phyloP scores from a whole-genome alignment of 1,140 invertebrate genomes.

The Drosophila serrata region DNA sequence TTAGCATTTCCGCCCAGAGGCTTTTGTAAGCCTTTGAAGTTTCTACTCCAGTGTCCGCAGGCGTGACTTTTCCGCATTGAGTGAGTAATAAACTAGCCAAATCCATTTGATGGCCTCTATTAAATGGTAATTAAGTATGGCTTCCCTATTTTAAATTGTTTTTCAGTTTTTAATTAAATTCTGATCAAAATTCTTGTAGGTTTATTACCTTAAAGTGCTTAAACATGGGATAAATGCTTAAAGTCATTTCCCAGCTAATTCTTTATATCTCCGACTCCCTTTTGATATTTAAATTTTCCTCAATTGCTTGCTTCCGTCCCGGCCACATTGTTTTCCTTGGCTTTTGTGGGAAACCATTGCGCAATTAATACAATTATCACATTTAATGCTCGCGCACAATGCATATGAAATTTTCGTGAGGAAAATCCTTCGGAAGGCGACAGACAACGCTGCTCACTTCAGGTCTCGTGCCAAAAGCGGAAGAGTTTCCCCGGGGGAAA shows the following conservation, averaged over 20 bases:
- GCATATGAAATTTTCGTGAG: constrained; percentile 63
- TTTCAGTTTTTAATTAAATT: constrained; percentile 26
- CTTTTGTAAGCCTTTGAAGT: constrained; percentile 56
- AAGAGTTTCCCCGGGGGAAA: constrained; percentile 48
- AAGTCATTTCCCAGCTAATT: constrained; percentile 13
- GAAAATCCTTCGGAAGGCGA: constrained; percentile 25
- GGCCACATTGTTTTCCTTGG: constrained; percentile 35
- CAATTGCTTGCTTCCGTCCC: constrained; percentile 24
- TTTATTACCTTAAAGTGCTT: background rate
- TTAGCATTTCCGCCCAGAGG: constrained; percentile 55
- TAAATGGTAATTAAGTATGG: constrained; percentile 49
- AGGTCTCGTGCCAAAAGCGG: constrained; percentile 65
- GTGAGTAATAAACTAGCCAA: constrained; percentile 48
- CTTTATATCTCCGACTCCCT: background rate
- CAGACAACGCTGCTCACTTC: constrained; percentile 33
- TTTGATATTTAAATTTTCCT: constrained; percentile 17
- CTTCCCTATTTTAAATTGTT: constrained; percentile 1
- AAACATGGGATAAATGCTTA: background rate
- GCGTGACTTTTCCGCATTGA: constrained; percentile 17
- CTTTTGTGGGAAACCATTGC: constrained; percentile 56
- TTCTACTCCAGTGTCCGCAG: constrained; percentile 1
- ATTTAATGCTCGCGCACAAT: constrained; percentile 71
- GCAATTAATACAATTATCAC: constrained; percentile 79
- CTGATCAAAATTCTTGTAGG: background rate
- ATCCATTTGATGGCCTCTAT: constrained; percentile 19